Evolutionary conservation across 2,113 vertebrate species (phyloP), one percentile per base, ranked within the genome.

Genomic region (Tetraodon nigroviridis): DNA sequence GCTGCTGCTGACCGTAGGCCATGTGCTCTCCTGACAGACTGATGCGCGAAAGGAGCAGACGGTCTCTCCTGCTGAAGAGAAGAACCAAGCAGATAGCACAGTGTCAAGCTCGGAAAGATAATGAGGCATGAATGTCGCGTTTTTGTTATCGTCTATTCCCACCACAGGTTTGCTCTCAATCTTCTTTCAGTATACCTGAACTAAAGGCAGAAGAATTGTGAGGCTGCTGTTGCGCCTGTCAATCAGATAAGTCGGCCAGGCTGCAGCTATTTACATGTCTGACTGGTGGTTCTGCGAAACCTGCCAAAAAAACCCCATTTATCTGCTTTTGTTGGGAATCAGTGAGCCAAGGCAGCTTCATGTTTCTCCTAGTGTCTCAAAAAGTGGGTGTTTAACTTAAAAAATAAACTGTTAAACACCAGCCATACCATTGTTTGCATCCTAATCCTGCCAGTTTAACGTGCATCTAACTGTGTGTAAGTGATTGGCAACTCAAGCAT

Each of bases 21-120:
- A 78, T 92, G 90, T 69, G 84, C 83, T 90, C 86, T 90, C 86
- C 91, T 90, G 76, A 89, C 77, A 69, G 76, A 84, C 86, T 90
- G 91, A 67, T 80, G 86, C 71, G 67, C 62, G 71, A 91, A 83
- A 42, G 87, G 73, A 64, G 82, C 67, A 71, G 87, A 82, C 69
- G 88, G 80, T 59, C 77, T 67, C 54, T 87, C 87, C 87, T 90
- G 83, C 60, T 78, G 73, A 64, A 54, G 57, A 29, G 51, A 46
- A 70, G 45, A 75, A 52, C 81, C 24, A 16, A 51, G 56, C 44
- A 69, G 22, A 71, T 19, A 57, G 7, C 24, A 21, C 22, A 51
- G 14, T 12, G 29, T 40, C 64, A 64, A 56, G 27, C 41, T 37
- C 13, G 8, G 16, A 42, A 14, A 37, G 32, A 80, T 61, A 73